Evolutionary conservation across 1,140 invertebrate species (phyloP).

Genomic region (Nephila pilipes): DNA sequence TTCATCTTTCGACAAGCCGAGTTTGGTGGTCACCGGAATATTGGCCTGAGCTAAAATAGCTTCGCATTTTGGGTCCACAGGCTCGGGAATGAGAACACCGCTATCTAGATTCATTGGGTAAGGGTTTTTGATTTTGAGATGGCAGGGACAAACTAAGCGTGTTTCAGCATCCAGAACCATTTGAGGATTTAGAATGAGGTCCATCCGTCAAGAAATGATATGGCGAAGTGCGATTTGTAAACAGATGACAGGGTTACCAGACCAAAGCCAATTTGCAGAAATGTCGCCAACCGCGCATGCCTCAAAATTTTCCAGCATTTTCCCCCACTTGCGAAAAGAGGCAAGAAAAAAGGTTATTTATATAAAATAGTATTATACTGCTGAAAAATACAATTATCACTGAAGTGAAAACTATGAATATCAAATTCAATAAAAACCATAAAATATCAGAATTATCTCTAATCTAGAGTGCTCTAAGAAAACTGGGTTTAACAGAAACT

Average conservation of each 20-base stretch:
- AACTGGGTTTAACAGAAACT: too few relatives aligned
- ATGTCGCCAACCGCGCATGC: conserved; percentile 82
- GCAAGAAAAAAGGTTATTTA: too few relatives aligned
- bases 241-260: neutral
- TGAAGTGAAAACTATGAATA: too few relatives aligned
- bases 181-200: neutral
- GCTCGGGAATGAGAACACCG: conserved; percentile 93
- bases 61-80: conserved; percentile 92
- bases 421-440: too few relatives aligned
- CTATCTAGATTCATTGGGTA: neutral
- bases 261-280: neutral
- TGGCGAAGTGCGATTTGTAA: conserved; percentile 23
- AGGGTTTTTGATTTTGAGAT: neutral
- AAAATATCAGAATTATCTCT: too few relatives aligned
- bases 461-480: too few relatives aligned
- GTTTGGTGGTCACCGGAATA: conserved; percentile 90
- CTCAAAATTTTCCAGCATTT: conserved; percentile 83
- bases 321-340: too few relatives aligned
- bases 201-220: neutral
- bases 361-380: too few relatives aligned
- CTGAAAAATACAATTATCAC: too few relatives aligned
- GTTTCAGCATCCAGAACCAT: neutral
- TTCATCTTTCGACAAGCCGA: conserved; percentile 91
- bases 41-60: conserved; percentile 89
- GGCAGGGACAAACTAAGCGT: neutral